These are phyloP conservation scores for Cliona cf. orientalis DNA, from an alignment of 37 sponge, comb jelly and placozoan genomes.

Conservation along the genomic window DNA sequence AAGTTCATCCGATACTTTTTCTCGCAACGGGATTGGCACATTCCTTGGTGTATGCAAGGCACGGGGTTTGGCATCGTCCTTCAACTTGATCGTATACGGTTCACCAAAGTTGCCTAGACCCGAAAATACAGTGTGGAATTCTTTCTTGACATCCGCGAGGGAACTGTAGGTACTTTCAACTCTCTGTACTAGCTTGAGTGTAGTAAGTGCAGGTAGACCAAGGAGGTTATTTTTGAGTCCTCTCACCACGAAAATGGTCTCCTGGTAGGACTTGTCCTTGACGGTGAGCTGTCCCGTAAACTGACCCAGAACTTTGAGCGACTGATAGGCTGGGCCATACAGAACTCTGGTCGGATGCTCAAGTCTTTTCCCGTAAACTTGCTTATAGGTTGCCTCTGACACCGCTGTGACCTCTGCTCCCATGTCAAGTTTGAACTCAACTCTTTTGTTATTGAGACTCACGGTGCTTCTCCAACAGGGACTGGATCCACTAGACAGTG, in stretches of 20 bases:
- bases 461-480: too few relatives aligned
- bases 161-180: too few relatives aligned
- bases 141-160: too few relatives aligned
- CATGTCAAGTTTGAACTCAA: conserved; percentile 39
- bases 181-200: not conserved
- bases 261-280: not conserved
- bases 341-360: conserved; percentile 16
- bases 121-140: too few relatives aligned
- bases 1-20: conserved; percentile 22
- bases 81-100: conserved; percentile 45
- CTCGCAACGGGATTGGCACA: conserved; percentile 43
- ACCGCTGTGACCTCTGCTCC: conserved; percentile 44
- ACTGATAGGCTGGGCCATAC: conserved; percentile 4
- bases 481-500: too few relatives aligned
- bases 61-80: conserved; percentile 21
- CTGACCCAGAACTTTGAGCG: not conserved
- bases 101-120: conserved; percentile 38
- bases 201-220: conserved; percentile 11
- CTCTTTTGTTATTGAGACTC: not conserved
- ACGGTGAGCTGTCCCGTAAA: too few relatives aligned
- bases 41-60: conserved; percentile 35
- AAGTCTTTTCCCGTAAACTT: not conserved
- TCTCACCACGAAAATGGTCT: conserved; percentile 18
- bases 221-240: too few relatives aligned
- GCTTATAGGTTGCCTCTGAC: not conserved